Conservation (phyloP, 2,888 invertebrate species). For the Yponomeuta plumbellus region DNA sequence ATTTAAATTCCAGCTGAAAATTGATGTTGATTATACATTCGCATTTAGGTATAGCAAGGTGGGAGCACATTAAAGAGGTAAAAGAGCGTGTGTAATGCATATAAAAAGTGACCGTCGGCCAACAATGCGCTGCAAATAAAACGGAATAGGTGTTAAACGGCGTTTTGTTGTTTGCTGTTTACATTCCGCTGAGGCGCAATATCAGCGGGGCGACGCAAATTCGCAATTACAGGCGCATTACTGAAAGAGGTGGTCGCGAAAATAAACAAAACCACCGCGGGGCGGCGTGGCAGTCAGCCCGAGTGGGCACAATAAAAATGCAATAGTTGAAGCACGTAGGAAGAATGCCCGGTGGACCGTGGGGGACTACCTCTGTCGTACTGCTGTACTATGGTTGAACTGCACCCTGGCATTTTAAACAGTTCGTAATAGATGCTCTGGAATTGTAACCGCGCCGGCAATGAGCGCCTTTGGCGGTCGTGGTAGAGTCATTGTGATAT, state of each 20-base stretch:
- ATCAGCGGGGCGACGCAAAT: slow-evolving; percentile 10
- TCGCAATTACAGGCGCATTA: slow-evolving; percentile 18
- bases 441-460: background rate
- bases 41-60: background rate
- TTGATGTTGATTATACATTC: background rate
- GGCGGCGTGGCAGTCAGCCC: slow-evolving; percentile 41
- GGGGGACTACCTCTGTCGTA: background rate
- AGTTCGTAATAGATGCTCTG: slow-evolving; percentile 57
- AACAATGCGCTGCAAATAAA: slow-evolving; percentile 4
- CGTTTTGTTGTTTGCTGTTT: background rate
- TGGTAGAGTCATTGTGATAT: background rate
- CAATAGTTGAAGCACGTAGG: slow-evolving; percentile 27
- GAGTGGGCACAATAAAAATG: slow-evolving; percentile 39
- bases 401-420: slow-evolving; percentile 53
- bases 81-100: background rate
- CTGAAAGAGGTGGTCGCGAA: slow-evolving; percentile 15
- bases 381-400: slow-evolving; percentile 10
- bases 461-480: background rate
- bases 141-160: slow-evolving; percentile 5
- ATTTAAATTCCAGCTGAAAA: slow-evolving; percentile 2
- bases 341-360: slow-evolving; percentile 28
- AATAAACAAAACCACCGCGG: slow-evolving; percentile 11
- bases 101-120: background rate
- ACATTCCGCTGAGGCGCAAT: slow-evolving; percentile 12
- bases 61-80: background rate